A percentile compares a stretch with the other conserved stretches of the same genome.
phyloP scores from a whole-genome alignment of 2,113 vertebrate genomes.

The Beaufortia kweichowensis region DNA sequence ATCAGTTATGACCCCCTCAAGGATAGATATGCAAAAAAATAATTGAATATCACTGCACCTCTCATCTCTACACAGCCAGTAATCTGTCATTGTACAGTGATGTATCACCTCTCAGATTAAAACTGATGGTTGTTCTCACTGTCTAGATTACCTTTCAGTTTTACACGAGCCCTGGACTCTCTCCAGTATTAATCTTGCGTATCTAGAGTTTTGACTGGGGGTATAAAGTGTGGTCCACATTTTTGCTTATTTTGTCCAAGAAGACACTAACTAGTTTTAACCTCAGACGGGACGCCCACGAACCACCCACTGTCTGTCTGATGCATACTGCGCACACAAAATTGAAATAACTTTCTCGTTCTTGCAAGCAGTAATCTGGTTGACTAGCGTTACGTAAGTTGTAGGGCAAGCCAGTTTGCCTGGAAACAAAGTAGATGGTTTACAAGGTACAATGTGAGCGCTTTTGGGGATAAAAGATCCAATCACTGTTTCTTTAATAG shows the following conservation, averaged over 20 bases:
- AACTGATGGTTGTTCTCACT: not conserved
- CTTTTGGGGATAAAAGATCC: too few species aligned
- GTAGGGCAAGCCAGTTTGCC: too few species aligned
- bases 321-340: too few species aligned
- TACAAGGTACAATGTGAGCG: too few species aligned
- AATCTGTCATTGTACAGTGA: slow-evolving; percentile 35
- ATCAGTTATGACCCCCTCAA: slow-evolving; percentile 3
- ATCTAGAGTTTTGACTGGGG: not conserved
- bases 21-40: slow-evolving; percentile 23
- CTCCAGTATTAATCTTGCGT: not conserved
- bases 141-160: slow-evolving; percentile 36
- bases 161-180: not conserved
- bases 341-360: too few species aligned
- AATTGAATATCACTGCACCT: slow-evolving; percentile 16
- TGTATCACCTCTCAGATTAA: slow-evolving; percentile 1
- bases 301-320: too few species aligned
- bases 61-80: slow-evolving; percentile 18
- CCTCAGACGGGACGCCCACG: too few species aligned
- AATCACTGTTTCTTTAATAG: too few species aligned
- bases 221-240: not conserved
- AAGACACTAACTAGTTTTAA: not conserved
- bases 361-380: too few species aligned
- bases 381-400: too few species aligned
- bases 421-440: too few species aligned
- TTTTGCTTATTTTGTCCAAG: not conserved